Evolutionary conservation across 2,888 invertebrate species (phyloP), one percentile per base, ranked within the genome.

Genomic region (Polydrusus cervinus): DNA sequence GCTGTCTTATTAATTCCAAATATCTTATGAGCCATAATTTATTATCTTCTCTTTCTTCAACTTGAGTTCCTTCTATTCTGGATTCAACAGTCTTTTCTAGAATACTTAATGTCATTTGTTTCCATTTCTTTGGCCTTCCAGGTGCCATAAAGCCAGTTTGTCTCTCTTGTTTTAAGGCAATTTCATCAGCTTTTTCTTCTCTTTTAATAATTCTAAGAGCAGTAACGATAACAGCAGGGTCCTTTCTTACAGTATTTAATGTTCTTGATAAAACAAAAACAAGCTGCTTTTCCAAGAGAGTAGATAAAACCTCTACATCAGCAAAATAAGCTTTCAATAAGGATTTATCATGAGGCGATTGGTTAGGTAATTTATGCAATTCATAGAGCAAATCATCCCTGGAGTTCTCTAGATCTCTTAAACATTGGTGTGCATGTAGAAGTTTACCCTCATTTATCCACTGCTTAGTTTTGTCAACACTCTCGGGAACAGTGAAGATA

Each of bases 21-120:
- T 99, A 97, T 25, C 96, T 89, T 3, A 98, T 97, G 13, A 99
- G 89, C 99, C 99, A 99, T 88, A 97, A 92, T 87, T 98, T 98
- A 87, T 97, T 95, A 81, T 94, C 94, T 18, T 91, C 91, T 25
- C 98, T 89, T 83, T 97, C 97, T 82, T 98, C 98, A 5, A 98
- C 92, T 68, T 98, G 96, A 7, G 97, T 98, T 0, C 98, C 98
- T 87, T 98, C 98, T 68, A 99, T 95, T 72, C 97, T 91, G 75
- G 94, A 93, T 0, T 92, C 92, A 0, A 96, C 95, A 0, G 94
- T 92, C 82, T 93, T 91, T 84, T 94, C 93, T 13, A 96, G 85
- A 0, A 96, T 95, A 81, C 93, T 91, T 85, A 98, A 93, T 0
- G 95, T 94, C 90, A 94, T 95, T 11, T 93, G 90, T 67, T 95